A percentile compares a stretch with the other conserved stretches of the same genome.
phyloP scores from a whole-genome alignment of 2,888 invertebrate genomes.

The Hydriomena furcata region DNA sequence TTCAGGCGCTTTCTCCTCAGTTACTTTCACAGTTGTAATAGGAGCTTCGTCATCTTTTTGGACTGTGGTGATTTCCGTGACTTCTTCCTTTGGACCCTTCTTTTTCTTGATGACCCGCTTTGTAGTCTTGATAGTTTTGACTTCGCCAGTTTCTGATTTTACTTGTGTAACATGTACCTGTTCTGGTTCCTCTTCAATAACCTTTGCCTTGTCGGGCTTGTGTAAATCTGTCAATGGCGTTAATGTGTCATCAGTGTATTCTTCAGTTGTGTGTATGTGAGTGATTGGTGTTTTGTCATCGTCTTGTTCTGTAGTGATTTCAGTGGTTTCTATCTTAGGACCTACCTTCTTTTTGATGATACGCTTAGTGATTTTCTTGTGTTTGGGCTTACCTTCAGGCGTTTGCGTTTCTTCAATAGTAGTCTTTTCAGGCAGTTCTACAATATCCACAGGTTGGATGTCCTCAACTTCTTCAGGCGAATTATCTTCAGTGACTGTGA shows the following conservation, averaged over 20 bases:
- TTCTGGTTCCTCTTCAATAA: slow-evolving; percentile 42
- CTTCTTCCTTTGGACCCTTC: slow-evolving; percentile 37
- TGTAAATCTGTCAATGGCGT: slow-evolving; percentile 31
- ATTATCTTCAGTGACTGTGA: not conserved
- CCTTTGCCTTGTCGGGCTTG: slow-evolving; percentile 28
- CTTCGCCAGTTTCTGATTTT: slow-evolving; percentile 32
- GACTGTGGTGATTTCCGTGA: slow-evolving; percentile 40
- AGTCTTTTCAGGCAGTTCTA: slow-evolving; percentile 56
- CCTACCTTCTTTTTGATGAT: slow-evolving; percentile 53
- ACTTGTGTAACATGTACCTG: slow-evolving; percentile 57
- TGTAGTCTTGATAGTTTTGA: slow-evolving; percentile 36
- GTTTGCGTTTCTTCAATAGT: slow-evolving; percentile 42
- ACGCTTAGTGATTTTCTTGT: slow-evolving; percentile 47
- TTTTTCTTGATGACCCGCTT: slow-evolving; percentile 48
- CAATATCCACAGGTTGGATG: slow-evolving; percentile 40
- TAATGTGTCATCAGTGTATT: slow-evolving; percentile 32
- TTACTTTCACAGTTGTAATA: slow-evolving; percentile 27
- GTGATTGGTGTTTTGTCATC: slow-evolving; percentile 47
- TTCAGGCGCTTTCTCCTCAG: slow-evolving; percentile 47
- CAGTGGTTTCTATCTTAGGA: slow-evolving; percentile 37
- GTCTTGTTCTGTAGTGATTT: slow-evolving; percentile 59
- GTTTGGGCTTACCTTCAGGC: slow-evolving; percentile 50
- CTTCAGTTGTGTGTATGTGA: slow-evolving; percentile 31
- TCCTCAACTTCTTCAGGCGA: slow-evolving; percentile 42
- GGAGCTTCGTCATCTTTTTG: slow-evolving; percentile 40